Base-by-base conservation (phyloP, 2,888 invertebrate genomes). In the Oligia strigilis region DNA sequence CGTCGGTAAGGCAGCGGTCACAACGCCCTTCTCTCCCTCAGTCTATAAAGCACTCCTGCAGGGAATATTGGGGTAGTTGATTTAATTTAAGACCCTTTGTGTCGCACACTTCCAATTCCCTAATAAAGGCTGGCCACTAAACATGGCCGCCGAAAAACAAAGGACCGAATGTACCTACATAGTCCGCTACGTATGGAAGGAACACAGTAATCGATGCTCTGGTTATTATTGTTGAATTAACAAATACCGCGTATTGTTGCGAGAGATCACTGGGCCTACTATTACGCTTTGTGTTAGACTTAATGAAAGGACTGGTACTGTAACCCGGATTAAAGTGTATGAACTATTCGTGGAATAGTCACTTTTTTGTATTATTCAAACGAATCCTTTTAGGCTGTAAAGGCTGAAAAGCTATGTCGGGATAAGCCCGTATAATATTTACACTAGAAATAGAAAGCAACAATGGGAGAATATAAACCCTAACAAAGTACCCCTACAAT, bases 31-130 rank as follows among this genome's bases (percentile, higher is more conserved):
- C 90, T 90, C 91, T 90, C 90, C 91, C 88, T 78, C 86, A 88
- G 88, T 88, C 91, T 90, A 93, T 93, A 92, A 92, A 93, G 93
- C 93, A 89, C 91, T 93, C 92, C 93, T 90, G 90, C 87, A 90
- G 93, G 92, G 94, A 94, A 94, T 95, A 95, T 95, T 93, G 93
- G 93, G 92, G 90, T 92, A 92, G 92, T 94, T 94, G 95, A 95
- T 96, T 96, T 95, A 95, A 96, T 95, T 95, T 94, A 94, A 94
- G 94, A 89, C 93, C 95, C 94, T 95, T 95, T 96, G 94, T 95
- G 94, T 92, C 93, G 93, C 93, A 93, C 94, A 94, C 93, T 94
- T 94, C 93, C 94, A 94, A 95, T 94, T 94, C 94, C 92, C 93
- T 93, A 94, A 95, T 95, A 95, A 95, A 95, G 92, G 94, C 91